These are phyloP conservation scores for Squalus acanthias DNA, from an alignment of 2,797 vertebrate species.

Conservation along the genomic window DNA sequence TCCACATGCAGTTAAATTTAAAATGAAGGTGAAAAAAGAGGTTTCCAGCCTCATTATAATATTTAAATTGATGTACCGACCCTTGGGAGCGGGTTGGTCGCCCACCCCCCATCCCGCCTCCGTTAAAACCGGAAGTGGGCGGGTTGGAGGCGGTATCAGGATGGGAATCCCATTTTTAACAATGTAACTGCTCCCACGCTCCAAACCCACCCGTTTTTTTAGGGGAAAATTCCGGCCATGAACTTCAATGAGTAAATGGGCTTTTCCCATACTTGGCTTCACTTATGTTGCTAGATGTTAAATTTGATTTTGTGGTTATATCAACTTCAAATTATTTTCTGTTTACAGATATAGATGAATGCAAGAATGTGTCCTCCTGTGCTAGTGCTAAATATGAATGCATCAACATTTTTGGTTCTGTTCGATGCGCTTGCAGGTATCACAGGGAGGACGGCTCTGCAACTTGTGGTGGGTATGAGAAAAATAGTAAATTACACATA, in stretches of 20 bases:
- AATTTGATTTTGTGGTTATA: background rate
- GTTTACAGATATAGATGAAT: slow-evolving; percentile 66
- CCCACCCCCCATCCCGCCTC: too few relatives aligned
- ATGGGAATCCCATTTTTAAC: too few relatives aligned
- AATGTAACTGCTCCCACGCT: too few relatives aligned
- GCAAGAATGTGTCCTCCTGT: slow-evolving; percentile 55
- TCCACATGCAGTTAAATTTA: too few relatives aligned
- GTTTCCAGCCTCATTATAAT: too few relatives aligned
- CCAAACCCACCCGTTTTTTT: too few relatives aligned
- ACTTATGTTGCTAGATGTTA: background rate
- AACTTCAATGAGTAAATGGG: background rate
- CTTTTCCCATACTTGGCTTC: background rate
- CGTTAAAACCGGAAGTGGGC: too few relatives aligned
- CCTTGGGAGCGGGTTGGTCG: too few relatives aligned
- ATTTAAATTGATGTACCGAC: too few relatives aligned
- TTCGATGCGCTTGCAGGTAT: slow-evolving; percentile 65
- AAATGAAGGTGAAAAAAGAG: too few relatives aligned
- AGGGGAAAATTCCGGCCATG: too few relatives aligned
- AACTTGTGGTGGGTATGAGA: slow-evolving; percentile 60
- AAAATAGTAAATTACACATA: background rate
- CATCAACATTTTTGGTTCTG: slow-evolving; percentile 61
- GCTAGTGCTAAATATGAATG: slow-evolving; percentile 71
- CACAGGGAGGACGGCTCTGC: slow-evolving; percentile 47
- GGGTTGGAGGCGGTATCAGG: too few relatives aligned
- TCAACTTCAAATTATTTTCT: background rate